Conservation (phyloP, 2,888 invertebrate genomes). For the Schizotus pectinicornis region DNA sequence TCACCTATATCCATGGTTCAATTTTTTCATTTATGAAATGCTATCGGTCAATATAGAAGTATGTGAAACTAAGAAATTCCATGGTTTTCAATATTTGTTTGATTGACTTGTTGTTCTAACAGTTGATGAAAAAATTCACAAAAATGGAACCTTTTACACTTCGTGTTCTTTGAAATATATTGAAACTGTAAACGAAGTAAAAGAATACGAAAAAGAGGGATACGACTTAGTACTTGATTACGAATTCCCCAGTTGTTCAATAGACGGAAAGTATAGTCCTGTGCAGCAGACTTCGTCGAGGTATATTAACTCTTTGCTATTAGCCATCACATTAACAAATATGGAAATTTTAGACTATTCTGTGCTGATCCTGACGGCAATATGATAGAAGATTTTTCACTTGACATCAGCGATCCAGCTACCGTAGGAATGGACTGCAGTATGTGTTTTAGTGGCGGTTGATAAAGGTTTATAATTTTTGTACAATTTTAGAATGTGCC, state of each 20-base stretch:
- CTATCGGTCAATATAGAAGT: too few species aligned
- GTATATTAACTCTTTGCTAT: slow-evolving; percentile 6
- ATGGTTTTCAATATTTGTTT: background rate
- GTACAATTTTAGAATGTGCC: slow-evolving; percentile 66
- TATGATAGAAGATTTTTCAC: slow-evolving; percentile 50
- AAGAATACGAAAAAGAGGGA: slow-evolving; percentile 46
- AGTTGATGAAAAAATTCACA: slow-evolving; percentile 56
- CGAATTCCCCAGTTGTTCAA: slow-evolving; percentile 58
- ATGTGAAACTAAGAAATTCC: too few species aligned
- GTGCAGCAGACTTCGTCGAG: slow-evolving; percentile 48
- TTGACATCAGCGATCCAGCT: slow-evolving; percentile 44
- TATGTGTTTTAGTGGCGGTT: slow-evolving; percentile 56
- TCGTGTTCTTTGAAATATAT: slow-evolving; percentile 56
- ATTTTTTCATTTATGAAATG: too few species aligned
- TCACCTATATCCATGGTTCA: too few species aligned
- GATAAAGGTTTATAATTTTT: slow-evolving; percentile 12
- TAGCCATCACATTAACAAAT: slow-evolving; percentile 3
- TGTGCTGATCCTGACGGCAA: slow-evolving; percentile 66
- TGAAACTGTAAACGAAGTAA: slow-evolving; percentile 48
- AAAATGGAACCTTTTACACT: slow-evolving; percentile 52
- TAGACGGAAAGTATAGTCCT: slow-evolving; percentile 61
- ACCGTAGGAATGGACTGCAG: slow-evolving; percentile 64
- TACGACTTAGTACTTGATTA: slow-evolving; percentile 45
- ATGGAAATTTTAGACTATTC: slow-evolving; percentile 3
- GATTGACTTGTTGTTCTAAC: slow-evolving; percentile 21